Conservation (phyloP, 92 coral and sea anemone genomes). For the Actinostola sp. region DNA sequence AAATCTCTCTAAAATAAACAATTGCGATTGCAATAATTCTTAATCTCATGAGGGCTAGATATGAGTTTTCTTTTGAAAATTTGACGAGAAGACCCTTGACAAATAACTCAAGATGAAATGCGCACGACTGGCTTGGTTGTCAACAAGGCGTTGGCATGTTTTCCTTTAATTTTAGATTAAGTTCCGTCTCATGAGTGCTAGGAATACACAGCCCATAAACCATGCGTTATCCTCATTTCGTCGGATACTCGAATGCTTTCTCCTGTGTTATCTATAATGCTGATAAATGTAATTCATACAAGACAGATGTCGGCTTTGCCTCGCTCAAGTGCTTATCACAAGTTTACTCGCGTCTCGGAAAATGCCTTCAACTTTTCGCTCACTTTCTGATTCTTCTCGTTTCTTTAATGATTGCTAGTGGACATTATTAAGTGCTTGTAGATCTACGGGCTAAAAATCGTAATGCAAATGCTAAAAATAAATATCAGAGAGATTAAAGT, state of each 20-base stretch:
- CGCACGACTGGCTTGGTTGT: slow-evolving; percentile 1
- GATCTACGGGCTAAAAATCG: background rate
- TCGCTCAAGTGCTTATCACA: slow-evolving; percentile 35
- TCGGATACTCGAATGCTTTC: slow-evolving; percentile 39
- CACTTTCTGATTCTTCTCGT: background rate
- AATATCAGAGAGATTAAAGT: slow-evolving; percentile 5
- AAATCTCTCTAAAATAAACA: background rate
- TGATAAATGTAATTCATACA: slow-evolving; percentile 36
- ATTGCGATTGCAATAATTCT: slow-evolving; percentile 1
- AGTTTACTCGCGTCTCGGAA: slow-evolving; percentile 29
- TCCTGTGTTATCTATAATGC: slow-evolving; percentile 36
- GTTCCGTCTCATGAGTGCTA: slow-evolving; percentile 30
- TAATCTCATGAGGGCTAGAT: background rate
- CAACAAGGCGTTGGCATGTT: slow-evolving; percentile 44
- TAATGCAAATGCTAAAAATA: background rate
- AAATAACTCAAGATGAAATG: slow-evolving; percentile 3
- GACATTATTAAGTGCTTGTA: background rate
- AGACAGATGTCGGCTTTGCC: slow-evolving; percentile 35
- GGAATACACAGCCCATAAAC: slow-evolving; percentile 24
- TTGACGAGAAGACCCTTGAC: slow-evolving; percentile 25
- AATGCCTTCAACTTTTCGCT: background rate
- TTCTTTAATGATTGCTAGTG: background rate
- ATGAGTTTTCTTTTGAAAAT: slow-evolving; percentile 6
- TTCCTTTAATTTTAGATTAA: slow-evolving; percentile 19
- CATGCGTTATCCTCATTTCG: slow-evolving; percentile 33